phyloP scores from a whole-genome alignment of 2,113 vertebrate genomes.

The Phodopus roborovskii region DNA sequence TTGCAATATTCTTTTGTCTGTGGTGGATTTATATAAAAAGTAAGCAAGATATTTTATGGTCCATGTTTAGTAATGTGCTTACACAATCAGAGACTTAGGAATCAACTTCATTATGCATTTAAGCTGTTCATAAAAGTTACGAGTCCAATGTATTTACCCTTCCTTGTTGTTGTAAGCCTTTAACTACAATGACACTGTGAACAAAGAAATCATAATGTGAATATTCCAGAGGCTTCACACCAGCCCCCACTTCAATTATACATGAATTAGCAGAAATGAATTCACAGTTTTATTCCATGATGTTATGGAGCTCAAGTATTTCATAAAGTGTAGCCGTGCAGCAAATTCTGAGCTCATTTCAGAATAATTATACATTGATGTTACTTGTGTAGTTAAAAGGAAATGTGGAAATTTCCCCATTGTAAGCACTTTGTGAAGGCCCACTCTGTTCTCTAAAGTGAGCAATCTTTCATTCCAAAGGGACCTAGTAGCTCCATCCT shows the following conservation, averaged over 20 bases:
- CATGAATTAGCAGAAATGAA: slow-evolving; percentile 84
- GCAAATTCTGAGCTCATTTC: slow-evolving; percentile 83
- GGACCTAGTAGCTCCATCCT: slow-evolving; percentile 56
- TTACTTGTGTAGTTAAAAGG: slow-evolving; percentile 80
- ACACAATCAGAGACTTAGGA: slow-evolving; percentile 78
- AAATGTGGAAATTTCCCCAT: slow-evolving; percentile 66
- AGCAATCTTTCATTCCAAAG: slow-evolving; percentile 53
- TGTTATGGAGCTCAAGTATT: slow-evolving; percentile 83
- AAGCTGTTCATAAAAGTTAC: slow-evolving; percentile 78
- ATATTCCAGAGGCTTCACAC: slow-evolving; percentile 49
- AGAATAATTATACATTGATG: slow-evolving; percentile 80
- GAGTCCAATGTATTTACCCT: slow-evolving; percentile 49
- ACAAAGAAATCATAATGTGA: slow-evolving; percentile 73
- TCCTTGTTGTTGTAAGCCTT: slow-evolving; percentile 75
- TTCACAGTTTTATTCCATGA: slow-evolving; percentile 82
- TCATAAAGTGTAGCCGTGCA: slow-evolving; percentile 82
- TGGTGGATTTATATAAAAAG: slow-evolving; percentile 77
- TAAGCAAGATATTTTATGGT: slow-evolving; percentile 81
- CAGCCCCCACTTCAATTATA: slow-evolving; percentile 76
- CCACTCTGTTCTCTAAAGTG: slow-evolving; percentile 68
- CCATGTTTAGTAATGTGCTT: slow-evolving; percentile 71
- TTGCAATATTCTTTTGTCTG: slow-evolving; percentile 61
- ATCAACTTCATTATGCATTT: slow-evolving; percentile 77
- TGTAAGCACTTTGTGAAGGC: slow-evolving; percentile 79
- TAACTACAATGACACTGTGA: slow-evolving; percentile 65